Percentiles rank a stretch among this genome's conserved stretches.
phyloP scores from a whole-genome alignment of 2,888 invertebrate genomes.

The Camptogramma bilineatum region DNA sequence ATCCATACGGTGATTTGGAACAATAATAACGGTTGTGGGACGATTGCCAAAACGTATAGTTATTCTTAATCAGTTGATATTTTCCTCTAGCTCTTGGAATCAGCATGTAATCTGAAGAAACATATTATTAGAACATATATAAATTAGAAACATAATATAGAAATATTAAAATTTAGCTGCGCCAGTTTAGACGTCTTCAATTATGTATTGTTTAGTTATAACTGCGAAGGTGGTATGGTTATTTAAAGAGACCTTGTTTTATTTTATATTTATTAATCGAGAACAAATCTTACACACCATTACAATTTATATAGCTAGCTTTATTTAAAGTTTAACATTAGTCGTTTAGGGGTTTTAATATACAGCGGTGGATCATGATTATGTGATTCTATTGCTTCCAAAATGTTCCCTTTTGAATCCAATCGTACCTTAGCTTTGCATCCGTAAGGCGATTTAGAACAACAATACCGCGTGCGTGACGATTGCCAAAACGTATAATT shows the following conservation, averaged over 20 bases:
- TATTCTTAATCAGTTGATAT: not conserved
- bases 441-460: not conserved
- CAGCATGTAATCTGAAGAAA: not conserved
- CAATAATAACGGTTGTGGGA: not conserved
- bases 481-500: not conserved
- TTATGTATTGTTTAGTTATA: too few species aligned
- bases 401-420: not conserved
- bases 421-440: not conserved
- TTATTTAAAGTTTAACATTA: not conserved
- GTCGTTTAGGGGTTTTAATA: not conserved
- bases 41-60: not conserved
- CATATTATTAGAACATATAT: not conserved
- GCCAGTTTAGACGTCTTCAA: not conserved
- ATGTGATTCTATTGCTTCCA: not conserved
- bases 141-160: too few species aligned
- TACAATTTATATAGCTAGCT: not conserved
- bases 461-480: not conserved
- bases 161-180: too few species aligned
- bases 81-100: not conserved
- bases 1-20: not conserved
- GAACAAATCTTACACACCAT: not conserved
- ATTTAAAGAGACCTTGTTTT: too few species aligned
- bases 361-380: not conserved
- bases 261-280: too few species aligned
- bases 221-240: too few species aligned